Percentiles rank a stretch among this genome's conserved stretches.
Conservation (phyloP, 2,797 vertebrate species). For the Scolopax rusticola region DNA sequence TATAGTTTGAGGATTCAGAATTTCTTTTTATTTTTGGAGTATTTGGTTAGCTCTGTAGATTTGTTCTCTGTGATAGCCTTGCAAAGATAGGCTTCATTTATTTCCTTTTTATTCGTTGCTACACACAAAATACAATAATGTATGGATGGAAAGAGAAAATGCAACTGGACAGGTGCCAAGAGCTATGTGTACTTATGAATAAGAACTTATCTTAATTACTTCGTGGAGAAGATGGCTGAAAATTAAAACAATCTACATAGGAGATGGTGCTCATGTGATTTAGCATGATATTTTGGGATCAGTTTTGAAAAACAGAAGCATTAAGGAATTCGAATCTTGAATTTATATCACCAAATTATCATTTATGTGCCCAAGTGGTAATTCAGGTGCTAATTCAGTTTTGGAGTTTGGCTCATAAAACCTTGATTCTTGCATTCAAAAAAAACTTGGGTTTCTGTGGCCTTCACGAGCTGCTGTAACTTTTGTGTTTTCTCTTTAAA, state of each 20-base stretch:
- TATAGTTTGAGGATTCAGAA: slow-evolving; percentile 15
- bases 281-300: neutral
- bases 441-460: neutral
- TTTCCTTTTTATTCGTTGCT: neutral
- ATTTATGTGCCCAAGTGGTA: neutral
- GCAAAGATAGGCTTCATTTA: neutral
- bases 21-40: neutral
- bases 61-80: neutral
- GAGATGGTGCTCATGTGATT: neutral
- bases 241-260: neutral
- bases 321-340: neutral
- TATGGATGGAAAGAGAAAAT: neutral
- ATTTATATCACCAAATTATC: neutral
- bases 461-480: neutral
- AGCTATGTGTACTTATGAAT: neutral
- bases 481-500: neutral
- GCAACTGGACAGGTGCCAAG: neutral
- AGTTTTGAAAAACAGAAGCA: slow-evolving; percentile 2
- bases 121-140: neutral
- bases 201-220: neutral
- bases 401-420: neutral
- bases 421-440: neutral
- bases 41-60: neutral
- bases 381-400: neutral
- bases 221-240: neutral